Conservation (phyloP, 2,888 invertebrate genomes). For the Choristoneura rosaceana region DNA sequence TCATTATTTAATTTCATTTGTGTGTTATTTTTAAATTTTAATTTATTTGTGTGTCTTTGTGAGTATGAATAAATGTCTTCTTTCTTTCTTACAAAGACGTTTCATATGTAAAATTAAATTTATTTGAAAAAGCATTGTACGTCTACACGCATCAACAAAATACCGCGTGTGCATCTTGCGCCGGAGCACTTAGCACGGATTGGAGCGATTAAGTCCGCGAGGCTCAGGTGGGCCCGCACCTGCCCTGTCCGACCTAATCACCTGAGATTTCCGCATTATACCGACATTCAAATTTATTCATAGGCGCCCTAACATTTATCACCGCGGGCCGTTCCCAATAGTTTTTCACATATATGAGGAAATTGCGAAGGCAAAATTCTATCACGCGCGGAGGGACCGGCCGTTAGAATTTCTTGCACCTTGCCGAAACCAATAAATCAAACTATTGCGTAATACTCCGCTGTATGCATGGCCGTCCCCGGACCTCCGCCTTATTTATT, state of each 20-base stretch:
- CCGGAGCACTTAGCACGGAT: constrained; percentile 10
- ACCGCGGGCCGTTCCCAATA: constrained; percentile 70
- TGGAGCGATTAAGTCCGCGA: constrained; percentile 36
- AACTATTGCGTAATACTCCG: constrained; percentile 81
- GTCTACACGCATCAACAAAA: background rate
- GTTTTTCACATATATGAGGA: constrained; percentile 78
- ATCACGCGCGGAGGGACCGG: constrained; percentile 71
- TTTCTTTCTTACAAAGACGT: too few relatives aligned
- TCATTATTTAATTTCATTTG: too few relatives aligned
- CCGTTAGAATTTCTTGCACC: constrained; percentile 78
- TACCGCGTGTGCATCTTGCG: background rate
- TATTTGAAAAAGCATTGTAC: too few relatives aligned
- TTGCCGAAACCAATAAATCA: constrained; percentile 83
- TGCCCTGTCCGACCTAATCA: constrained; percentile 75
- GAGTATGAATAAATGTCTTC: too few relatives aligned
- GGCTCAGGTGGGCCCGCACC: constrained; percentile 50
- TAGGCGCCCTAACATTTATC: constrained; percentile 77
- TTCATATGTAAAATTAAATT: too few relatives aligned
- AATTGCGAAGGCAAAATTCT: constrained; percentile 78
- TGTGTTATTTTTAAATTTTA: too few relatives aligned
- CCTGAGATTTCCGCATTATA: constrained; percentile 68
- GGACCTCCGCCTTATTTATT: constrained; percentile 78
- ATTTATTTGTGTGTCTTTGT: too few relatives aligned
- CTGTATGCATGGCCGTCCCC: constrained; percentile 78
- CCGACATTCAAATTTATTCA: constrained; percentile 79